A percentile compares a stretch with the other conserved stretches of the same genome.
Evolutionary conservation across 1,140 invertebrate species (phyloP).

Genomic region (Cheumatopsyche charites): DNA sequence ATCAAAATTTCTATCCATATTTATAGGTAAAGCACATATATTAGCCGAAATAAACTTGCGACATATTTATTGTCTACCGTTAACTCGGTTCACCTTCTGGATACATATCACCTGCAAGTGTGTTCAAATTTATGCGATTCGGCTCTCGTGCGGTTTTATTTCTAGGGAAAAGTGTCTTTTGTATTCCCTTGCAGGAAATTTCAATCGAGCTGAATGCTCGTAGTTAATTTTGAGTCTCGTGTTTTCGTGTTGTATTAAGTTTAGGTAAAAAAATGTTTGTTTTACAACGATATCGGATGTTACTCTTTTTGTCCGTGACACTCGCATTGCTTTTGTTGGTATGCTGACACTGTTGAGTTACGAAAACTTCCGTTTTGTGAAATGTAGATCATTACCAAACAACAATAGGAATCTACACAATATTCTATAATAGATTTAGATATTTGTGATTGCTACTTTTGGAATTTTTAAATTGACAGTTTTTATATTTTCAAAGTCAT

Average conservation of each 20-base stretch:
- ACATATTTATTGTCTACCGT: conserved; percentile 2
- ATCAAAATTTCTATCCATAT: too few species aligned
- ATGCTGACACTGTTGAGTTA: background rate
- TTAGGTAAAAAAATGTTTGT: too few species aligned
- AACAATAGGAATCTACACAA: too few species aligned
- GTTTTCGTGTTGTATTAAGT: background rate
- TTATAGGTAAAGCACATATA: too few species aligned
- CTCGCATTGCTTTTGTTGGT: background rate
- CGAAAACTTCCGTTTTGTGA: background rate
- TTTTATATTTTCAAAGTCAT: too few species aligned
- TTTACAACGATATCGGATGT: background rate
- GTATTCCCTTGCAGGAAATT: too few species aligned
- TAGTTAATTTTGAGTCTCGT: background rate
- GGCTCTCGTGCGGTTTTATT: background rate
- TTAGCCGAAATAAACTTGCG: background rate
- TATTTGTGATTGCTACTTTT: too few species aligned
- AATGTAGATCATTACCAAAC: conserved; percentile 12
- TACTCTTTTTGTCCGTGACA: conserved; percentile 5
- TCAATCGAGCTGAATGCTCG: background rate
- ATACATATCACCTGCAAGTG: too few species aligned
- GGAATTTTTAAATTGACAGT: too few species aligned
- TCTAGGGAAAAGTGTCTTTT: too few species aligned
- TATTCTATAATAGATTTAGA: too few species aligned
- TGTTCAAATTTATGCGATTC: too few species aligned
- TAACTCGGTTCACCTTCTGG: background rate